Base-by-base conservation (phyloP, 1,140 invertebrate genomes). In the Phenacoccus solenopsis region DNA sequence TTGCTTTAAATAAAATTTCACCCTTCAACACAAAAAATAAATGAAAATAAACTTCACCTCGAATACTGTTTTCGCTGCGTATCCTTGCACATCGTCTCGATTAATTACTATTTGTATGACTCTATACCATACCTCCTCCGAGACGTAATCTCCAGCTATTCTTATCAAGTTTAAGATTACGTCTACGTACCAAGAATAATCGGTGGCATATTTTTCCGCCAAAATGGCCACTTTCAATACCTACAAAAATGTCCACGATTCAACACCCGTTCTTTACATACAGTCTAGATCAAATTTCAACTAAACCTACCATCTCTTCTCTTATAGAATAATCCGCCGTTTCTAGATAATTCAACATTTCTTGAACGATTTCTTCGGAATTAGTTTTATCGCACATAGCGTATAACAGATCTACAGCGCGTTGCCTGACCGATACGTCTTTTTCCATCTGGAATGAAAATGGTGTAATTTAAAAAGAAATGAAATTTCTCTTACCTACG, bases 51-150 rank as follows among this genome's bases (percentile, higher is more conserved):
- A 35, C 22, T 70, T 74, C 78, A 84, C 83, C 80, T 99, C 97
- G 83, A 99, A 99, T 5, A 98, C 96, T 32, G 97, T 99, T 83
- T 99, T 99, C 7, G 98, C 96, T 61, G 98, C 96, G 82, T 99
- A 99, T 21, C 96, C 97, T 81, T 96, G 94, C 0, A 99, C 96
- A 82, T 99, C 98, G 78, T 99, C 96, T 75, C 97, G 85, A 78
- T 99, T 99, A 57, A 99, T 98, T 16, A 99, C 97, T 76, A 99
- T 99, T 82, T 99, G 97, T 74, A 99, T 99, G 49, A 99, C 98
- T 78, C 98, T 84, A 80, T 99, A 99, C 97, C 98, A 99, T 12
- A 99, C 97, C 82, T 95, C 90, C 78, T 93, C 90, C 32, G 88
- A 97, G 5, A 99, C 98, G 82, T 98, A 99, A 81, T 99, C 98